A percentile compares a stretch with the other conserved stretches of the same genome.
Evolutionary conservation across 2,888 invertebrate genomes (phyloP).

Genomic region (Drosophila kanekoi): DNA sequence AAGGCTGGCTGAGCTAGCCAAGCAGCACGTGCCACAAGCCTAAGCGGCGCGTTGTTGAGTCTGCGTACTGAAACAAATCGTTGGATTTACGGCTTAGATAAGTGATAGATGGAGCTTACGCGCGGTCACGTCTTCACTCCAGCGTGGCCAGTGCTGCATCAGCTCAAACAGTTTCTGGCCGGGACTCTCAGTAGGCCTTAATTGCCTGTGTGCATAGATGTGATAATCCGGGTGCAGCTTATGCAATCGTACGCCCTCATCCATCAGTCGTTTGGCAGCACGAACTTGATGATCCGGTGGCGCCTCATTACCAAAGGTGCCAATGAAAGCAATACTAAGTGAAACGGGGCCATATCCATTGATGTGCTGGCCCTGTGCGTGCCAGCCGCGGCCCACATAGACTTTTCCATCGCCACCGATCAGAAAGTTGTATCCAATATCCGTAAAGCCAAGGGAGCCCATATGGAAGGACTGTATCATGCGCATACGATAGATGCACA

Average conservation of each 20-base stretch:
- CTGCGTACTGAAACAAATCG: conserved; percentile 46
- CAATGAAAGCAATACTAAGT: conserved; percentile 91
- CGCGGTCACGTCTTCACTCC: conserved; percentile 65
- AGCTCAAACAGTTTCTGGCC: conserved; percentile 88
- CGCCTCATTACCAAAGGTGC: conserved; percentile 87
- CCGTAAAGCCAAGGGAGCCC: conserved; percentile 88
- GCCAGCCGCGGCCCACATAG: conserved; percentile 87
- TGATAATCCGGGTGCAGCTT: conserved; percentile 89
- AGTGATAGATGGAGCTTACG: conserved; percentile 37
- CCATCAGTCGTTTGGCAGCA: conserved; percentile 88
- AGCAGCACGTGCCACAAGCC: conserved; percentile 54
- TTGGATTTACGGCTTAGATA: not conserved
- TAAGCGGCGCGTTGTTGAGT: conserved; percentile 62
- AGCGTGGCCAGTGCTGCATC: conserved; percentile 90
- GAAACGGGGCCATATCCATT: conserved; percentile 88
- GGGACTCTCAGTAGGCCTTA: conserved; percentile 89
- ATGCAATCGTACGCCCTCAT: conserved; percentile 87
- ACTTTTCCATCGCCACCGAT: conserved; percentile 87
- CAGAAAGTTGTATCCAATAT: conserved; percentile 92
- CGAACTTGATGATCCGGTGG: conserved; percentile 85
- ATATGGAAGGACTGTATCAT: conserved; percentile 90
- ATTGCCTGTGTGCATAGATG: conserved; percentile 89
- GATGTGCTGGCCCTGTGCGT: conserved; percentile 89
- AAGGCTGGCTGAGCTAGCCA: conserved; percentile 67
- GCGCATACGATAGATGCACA: conserved; percentile 86